Conservation (phyloP, 2,888 invertebrate species). For the Chrysina gloriosa region DNA sequence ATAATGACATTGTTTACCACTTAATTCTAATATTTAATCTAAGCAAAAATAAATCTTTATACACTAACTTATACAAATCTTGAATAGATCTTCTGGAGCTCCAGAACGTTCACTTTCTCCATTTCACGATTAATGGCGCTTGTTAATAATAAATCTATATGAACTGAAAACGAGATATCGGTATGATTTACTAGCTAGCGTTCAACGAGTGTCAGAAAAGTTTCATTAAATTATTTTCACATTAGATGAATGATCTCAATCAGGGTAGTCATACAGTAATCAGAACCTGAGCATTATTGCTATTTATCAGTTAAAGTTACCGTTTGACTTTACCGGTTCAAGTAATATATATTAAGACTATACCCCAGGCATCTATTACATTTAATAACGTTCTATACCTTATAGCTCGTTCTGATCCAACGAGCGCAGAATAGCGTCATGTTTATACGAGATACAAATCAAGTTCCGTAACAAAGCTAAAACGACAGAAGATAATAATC, state of each 20-base stretch:
- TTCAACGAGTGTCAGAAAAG: too few species aligned
- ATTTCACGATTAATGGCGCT: too few species aligned
- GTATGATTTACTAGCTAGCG: too few species aligned
- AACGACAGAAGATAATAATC: constrained; percentile 6
- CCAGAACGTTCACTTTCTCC: too few species aligned
- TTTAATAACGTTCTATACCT: constrained; percentile 14
- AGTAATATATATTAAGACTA: neutral
- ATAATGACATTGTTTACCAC: too few species aligned
- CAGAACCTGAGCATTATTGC: neutral
- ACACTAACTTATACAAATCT: too few species aligned
- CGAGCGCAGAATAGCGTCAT: constrained; percentile 4
- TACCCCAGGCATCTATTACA: constrained; percentile 15
- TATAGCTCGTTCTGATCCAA: constrained; percentile 24
- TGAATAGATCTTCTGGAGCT: too few species aligned
- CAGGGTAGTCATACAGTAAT: neutral
- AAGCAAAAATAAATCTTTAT: too few species aligned
- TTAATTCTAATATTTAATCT: too few species aligned
- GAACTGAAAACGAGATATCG: too few species aligned
- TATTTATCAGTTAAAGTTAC: constrained; percentile 10
- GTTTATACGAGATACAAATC: constrained; percentile 12
- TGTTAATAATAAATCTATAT: too few species aligned
- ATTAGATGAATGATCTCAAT: neutral
- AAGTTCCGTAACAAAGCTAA: constrained; percentile 4
- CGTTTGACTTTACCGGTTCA: constrained; percentile 21
- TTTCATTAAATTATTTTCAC: neutral